Percentiles rank a stretch among this genome's conserved stretches.
These are phyloP conservation scores for Phrynocephalus guinanensis DNA, from an alignment of 2,797 vertebrate genomes.

Conservation along the genomic window DNA sequence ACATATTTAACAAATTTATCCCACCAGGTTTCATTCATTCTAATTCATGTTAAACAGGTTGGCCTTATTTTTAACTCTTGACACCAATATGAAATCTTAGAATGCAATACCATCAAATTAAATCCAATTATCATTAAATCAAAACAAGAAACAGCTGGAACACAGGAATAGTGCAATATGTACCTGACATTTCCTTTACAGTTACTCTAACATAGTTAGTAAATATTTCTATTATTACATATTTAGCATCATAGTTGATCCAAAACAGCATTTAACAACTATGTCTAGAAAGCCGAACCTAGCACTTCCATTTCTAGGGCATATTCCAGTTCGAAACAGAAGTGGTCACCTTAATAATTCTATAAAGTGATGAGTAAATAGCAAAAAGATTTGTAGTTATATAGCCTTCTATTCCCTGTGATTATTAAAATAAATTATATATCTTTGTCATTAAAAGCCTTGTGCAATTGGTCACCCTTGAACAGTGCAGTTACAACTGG, in stretches of 20 bases:
- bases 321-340: background rate
- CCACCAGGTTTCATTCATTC: background rate
- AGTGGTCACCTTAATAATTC: background rate
- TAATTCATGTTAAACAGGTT: slow-evolving; percentile 8
- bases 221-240: background rate
- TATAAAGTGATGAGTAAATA: background rate
- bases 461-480: background rate
- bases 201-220: background rate
- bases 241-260: slow-evolving; percentile 15
- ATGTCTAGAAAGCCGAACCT: slow-evolving; percentile 21
- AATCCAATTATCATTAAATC: background rate
- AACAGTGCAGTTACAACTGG: background rate
- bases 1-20: slow-evolving; percentile 4
- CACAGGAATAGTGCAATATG: background rate
- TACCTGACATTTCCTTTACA: slow-evolving; percentile 14
- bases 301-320: slow-evolving; percentile 18
- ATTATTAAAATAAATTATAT: background rate
- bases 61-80: slow-evolving; percentile 4
- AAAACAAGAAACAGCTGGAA: slow-evolving; percentile 1
- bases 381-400: background rate
- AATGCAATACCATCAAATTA: slow-evolving; percentile 18
- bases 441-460: background rate
- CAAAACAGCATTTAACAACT: background rate
- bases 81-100: background rate
- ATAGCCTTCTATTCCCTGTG: background rate